Percentiles rank a stretch among this genome's conserved stretches.
Evolutionary conservation across 2,888 invertebrate genomes (phyloP).

Genomic region (Apocheima hispidaria): DNA sequence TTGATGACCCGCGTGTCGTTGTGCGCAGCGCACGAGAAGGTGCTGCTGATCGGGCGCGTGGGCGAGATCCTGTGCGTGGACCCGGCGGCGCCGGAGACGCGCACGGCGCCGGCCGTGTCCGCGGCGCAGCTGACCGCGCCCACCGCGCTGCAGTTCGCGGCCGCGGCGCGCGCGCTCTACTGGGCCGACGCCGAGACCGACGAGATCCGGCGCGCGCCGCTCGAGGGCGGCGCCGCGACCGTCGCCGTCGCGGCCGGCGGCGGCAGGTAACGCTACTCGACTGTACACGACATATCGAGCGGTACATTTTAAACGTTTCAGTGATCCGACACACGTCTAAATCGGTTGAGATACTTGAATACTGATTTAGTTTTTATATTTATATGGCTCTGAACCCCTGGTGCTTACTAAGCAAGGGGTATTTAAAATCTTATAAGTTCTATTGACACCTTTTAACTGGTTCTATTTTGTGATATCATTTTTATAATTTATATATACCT

Average conservation of each 20-base stretch:
- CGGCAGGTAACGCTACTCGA: not conserved
- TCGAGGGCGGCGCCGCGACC: conserved; percentile 86
- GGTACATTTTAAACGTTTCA: too few species aligned
- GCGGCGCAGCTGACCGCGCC: conserved; percentile 90
- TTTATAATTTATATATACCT: too few species aligned
- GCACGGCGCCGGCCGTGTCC: conserved; percentile 93
- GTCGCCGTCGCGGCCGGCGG: not conserved
- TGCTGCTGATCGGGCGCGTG: conserved; percentile 90
- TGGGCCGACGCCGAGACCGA: conserved; percentile 91
- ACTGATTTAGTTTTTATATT: too few species aligned
- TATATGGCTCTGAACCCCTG: too few species aligned
- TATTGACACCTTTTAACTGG: too few species aligned
- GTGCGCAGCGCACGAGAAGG: conserved; percentile 89
- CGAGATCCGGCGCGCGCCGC: conserved; percentile 7
- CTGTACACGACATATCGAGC: not conserved
- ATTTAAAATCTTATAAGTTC: too few species aligned
- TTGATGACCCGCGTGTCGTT: conserved; percentile 43
- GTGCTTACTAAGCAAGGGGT: too few species aligned
- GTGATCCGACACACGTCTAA: too few species aligned
- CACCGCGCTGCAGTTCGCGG: conserved; percentile 89
- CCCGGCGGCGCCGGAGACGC: conserved; percentile 88
- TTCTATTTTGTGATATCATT: too few species aligned
- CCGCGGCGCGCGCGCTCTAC: conserved; percentile 88
- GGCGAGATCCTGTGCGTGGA: conserved; percentile 95
- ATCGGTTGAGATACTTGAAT: too few species aligned